Percentiles rank a stretch among this genome's conserved stretches.
These are phyloP conservation scores for Antitype chi DNA, from an alignment of 2,888 invertebrate species.

Conservation along the genomic window DNA sequence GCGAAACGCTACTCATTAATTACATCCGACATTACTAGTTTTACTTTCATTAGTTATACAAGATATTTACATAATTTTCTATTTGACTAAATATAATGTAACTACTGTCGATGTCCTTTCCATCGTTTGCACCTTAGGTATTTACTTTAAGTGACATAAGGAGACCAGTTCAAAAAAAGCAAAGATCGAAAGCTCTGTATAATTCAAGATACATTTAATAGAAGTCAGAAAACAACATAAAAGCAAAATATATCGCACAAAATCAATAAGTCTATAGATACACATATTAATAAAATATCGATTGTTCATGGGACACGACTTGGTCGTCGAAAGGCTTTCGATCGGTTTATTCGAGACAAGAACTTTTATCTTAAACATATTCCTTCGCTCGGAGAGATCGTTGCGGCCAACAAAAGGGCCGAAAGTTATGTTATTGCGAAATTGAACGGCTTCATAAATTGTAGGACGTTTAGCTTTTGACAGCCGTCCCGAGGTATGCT, in stretches of 20 bases:
- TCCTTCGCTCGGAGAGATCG: conserved; percentile 63
- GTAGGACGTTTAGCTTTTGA: conserved; percentile 75
- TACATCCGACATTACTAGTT: conserved; percentile 81
- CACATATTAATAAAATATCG: conserved; percentile 59
- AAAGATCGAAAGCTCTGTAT: neutral
- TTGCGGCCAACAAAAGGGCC: conserved; percentile 74
- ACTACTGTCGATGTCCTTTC: conserved; percentile 48
- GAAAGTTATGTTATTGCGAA: conserved; percentile 81
- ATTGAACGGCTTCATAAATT: conserved; percentile 80
- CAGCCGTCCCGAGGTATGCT: conserved; percentile 70
- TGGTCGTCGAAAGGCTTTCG: conserved; percentile 53
- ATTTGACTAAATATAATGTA: conserved; percentile 67
- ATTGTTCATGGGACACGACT: conserved; percentile 58
- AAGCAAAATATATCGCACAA: conserved; percentile 23
- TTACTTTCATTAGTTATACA: conserved; percentile 88
- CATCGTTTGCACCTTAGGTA: conserved; percentile 32
- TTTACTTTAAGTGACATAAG: conserved; percentile 25
- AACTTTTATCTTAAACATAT: conserved; percentile 64
- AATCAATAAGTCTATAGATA: conserved; percentile 41
- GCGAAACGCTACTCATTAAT: conserved; percentile 84
- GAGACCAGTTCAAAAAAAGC: neutral
- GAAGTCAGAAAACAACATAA: conserved; percentile 10
- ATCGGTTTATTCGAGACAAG: conserved; percentile 55
- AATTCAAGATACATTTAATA: conserved; percentile 19
- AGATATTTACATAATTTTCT: conserved; percentile 80